Base-by-base conservation (phyloP, 2,888 invertebrate species). In the Alentia gelatinosa region DNA sequence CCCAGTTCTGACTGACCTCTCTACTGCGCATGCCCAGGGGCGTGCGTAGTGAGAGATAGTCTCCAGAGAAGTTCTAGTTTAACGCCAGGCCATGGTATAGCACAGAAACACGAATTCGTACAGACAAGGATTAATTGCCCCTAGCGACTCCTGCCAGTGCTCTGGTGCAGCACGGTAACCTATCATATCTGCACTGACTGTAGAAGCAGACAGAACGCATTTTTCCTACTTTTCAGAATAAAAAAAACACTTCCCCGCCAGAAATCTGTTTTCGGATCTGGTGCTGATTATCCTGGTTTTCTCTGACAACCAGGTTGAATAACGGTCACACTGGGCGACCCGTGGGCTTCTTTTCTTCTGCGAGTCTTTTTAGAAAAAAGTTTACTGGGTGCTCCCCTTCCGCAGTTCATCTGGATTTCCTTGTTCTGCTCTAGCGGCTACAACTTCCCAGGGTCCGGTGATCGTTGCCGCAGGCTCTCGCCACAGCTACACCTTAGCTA, bases 241-340 rank as follows among this genome's bases (percentile, higher is more conserved):
- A 47, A 47, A 47, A 47, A 33, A 74, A 74, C 1, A 33, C 3
- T 4, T 33, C 30, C 3, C 30, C 19, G 30, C 15, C 1, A 26
- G 74, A 4, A 74, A 74, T 5, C 30, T 74, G 30, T 33, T 33
- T 9, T 86, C 33, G 26, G 23, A 47, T 30, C 42, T 86, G 86
- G 0, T 9, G 3, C 15, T 42, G 47, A 86, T 50, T 86, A 26
- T n/a, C 50, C 40, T 30, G n/a, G 79, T 79, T 4, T 35, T 5
- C 79, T 12, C 4, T 79, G 79, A 79, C 79, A 79, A 37, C 37
- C 79, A 39, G 79, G 79, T 79, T 79, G 39, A 79, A 23, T 35
- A 37, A 79, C 79, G 5, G 19, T 39, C 39, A 39, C 39, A 79
- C 79, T 19, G 5, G 26, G 5, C 26, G 37, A 79, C 79, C 74